Evolutionary conservation across 2,888 invertebrate species (phyloP).

Genomic region (Alentia gelatinosa): DNA sequence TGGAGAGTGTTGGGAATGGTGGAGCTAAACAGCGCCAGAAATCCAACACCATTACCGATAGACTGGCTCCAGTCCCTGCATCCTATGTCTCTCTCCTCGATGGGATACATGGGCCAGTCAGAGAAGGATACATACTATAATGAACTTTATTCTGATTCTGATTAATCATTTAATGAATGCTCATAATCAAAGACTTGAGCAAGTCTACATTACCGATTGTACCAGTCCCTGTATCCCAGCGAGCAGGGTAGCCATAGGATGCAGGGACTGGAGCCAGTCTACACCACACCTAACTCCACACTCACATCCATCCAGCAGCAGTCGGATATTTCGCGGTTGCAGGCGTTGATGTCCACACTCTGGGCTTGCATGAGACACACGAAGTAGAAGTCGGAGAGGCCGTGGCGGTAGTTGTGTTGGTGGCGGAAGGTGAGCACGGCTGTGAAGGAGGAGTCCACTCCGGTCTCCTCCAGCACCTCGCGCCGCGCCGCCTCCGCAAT

Average conservation of each 20-base stretch:
- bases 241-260: background rate
- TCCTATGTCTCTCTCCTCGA: too few relatives aligned
- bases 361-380: slow-evolving; percentile 87
- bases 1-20: too few relatives aligned
- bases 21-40: too few relatives aligned
- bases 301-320: slow-evolving; percentile 89
- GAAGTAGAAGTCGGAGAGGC: slow-evolving; percentile 93
- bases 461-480: slow-evolving; percentile 95
- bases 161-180: background rate
- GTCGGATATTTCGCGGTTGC: slow-evolving; percentile 88
- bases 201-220: background rate
- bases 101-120: too few relatives aligned
- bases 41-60: too few relatives aligned
- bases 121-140: too few relatives aligned
- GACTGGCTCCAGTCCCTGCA: too few relatives aligned
- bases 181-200: background rate
- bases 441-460: slow-evolving; percentile 88
- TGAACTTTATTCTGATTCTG: too few relatives aligned
- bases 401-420: slow-evolving; percentile 87
- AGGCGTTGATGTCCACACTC: slow-evolving; percentile 85
- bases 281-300: slow-evolving; percentile 28
- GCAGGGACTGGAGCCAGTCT: background rate
- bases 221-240: background rate
- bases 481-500: slow-evolving; percentile 90
- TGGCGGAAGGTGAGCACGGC: slow-evolving; percentile 90